Base-by-base conservation (phyloP, 23 tunicate species). In the Ciona savignyi region DNA sequence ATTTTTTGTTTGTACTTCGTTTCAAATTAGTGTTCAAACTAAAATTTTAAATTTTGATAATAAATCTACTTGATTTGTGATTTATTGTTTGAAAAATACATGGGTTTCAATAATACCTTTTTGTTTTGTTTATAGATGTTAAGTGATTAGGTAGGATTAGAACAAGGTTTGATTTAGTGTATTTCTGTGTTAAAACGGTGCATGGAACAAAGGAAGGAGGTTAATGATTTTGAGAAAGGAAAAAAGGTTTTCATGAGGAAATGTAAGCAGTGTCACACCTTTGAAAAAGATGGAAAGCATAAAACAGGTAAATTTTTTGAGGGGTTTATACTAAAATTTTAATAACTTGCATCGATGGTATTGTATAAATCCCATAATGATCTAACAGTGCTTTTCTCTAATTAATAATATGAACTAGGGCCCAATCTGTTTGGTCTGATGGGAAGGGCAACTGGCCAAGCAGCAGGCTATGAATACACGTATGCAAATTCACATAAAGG, bases 181-280 rank as follows among this genome's bases (percentile, higher is more conserved):
- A n/a, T n/a, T n/a, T n/a, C n/a, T n/a, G n/a, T n/a, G n/a, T n/a
- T n/a, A n/a, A n/a, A n/a, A n/a, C n/a, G n/a, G n/a, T n/a, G n/a
- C 20, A 49, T 49, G 61, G 61, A 20, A 11, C 15, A 49, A 49
- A 49, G 20, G 20, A 49, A 20, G 19, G 20, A 49, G 20, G 69
- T 32, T 30, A 70, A 75, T 32, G 75, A 90, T 63, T 26, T 23
- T 35, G 88, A 90, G 65, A 95, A 95, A 62, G 99, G 99, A 30
- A 85, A 85, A 65, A 75, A 88, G 34, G 83, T 95, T 28, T 95
- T 95, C 63, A 70, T 68, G 20, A 79, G 83, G 49, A 95, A 95
- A 67, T 95, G 99, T 48, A 77, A 86, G 0, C 99, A 95, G 62
- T 95, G 99, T 70, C 99, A 95, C 74, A 88, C 99, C 25, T 75